Evolutionary conservation across 2,888 invertebrate species (phyloP), one percentile per base, ranked within the genome.

Genomic region (Leptopilina myrica): DNA sequence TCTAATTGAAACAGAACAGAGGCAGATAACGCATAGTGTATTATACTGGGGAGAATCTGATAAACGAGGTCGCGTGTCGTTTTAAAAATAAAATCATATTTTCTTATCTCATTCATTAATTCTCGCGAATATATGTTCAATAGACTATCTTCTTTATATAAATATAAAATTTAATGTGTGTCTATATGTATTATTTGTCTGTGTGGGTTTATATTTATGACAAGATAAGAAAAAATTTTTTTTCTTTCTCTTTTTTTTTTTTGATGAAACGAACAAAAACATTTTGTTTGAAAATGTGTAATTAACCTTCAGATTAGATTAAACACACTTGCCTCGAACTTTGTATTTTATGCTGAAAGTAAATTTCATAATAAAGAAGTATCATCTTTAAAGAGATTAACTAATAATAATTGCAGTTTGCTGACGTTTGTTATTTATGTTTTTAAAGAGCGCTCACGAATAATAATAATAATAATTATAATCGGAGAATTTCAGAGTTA

Each of bases 41-140:
- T 14, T 53, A 59, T 49, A 49, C 49, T 49, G 15, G 5, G 73
- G 53, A 33, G 33, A 33, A 73, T 73, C 73, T 56, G 73, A 73
- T 73, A 73, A 73, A 56, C 53, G 33, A 73, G 53, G 73, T 73
- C 73, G 73, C 73, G 73, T 73, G 73, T 73, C 40, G 26, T 9
- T 56, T 56, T 33, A 56, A 73, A 73, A 73, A 56, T 14, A 14
- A 14, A 33, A 9, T 56, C 20, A 53, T 69, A 69, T 69, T 53
- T 20, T 69, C 69, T 69, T 69, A 69, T 69, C 69, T 69, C 49
- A 26, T 69, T 33, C 26, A 53, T 53, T 69, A 69, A 49, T 69
- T 14, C 46, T 69, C 20, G 12, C 20, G 53, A 53, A 49, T 49
- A 26, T 20, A 49, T 49, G 12, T 20, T 43, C 5, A 65, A 40